Percentiles rank a stretch among this genome's conserved stretches.
Evolutionary conservation across 2,797 vertebrate species (phyloP).

Genomic region (Pangasius mekongensis): DNA sequence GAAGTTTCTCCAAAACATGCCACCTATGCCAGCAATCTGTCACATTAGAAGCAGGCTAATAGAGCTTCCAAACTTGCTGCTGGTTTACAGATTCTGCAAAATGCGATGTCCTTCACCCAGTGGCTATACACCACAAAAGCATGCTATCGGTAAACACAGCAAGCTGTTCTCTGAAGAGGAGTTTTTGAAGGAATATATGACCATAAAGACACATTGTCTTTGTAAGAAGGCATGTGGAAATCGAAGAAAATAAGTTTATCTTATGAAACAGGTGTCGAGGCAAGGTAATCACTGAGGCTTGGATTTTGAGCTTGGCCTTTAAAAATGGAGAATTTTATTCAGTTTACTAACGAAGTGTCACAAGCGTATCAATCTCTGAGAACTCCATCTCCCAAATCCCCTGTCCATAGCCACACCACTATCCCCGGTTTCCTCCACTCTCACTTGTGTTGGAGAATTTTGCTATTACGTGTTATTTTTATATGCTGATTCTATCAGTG

Average conservation of each 20-base stretch:
- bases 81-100: slow-evolving; percentile 15
- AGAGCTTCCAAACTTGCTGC: neutral
- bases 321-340: neutral
- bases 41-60: neutral
- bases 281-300: neutral
- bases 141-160: slow-evolving; percentile 4
- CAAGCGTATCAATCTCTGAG: neutral
- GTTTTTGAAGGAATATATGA: neutral
- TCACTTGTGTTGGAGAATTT: neutral
- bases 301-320: slow-evolving; percentile 2
- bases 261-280: neutral
- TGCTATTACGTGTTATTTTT: neutral
- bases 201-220: neutral
- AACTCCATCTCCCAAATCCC: neutral
- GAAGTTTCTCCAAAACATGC: neutral
- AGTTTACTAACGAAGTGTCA: neutral
- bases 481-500: neutral
- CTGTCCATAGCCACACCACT: no score
- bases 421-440: neutral
- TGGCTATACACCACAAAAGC: neutral
- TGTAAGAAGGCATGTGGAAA: neutral
- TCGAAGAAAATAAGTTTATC: neutral
- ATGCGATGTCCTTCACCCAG: slow-evolving; percentile 1
- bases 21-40: slow-evolving; percentile 13
- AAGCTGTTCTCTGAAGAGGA: neutral